Evolutionary conservation across 1,140 invertebrate species (phyloP).

Genomic region (Adoxophyes honmai): DNA sequence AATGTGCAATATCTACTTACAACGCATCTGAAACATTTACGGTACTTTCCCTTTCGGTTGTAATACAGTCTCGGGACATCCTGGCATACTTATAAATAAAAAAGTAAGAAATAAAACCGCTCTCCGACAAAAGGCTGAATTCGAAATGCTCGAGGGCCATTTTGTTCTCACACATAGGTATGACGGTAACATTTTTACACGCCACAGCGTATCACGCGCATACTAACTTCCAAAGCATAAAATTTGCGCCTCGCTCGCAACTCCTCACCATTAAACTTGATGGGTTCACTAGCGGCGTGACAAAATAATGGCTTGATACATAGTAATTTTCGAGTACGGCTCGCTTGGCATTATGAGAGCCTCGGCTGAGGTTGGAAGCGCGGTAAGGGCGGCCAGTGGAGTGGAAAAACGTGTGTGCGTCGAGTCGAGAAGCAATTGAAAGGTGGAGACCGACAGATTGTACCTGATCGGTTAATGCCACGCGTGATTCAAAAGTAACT

Average conservation of each 20-base stretch:
- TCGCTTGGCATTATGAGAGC: neutral
- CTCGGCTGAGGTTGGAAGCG: neutral
- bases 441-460: neutral
- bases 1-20: too few relatives aligned
- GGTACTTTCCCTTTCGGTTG: too few relatives aligned
- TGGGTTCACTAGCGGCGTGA: neutral
- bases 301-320: constrained; percentile 6
- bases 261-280: neutral
- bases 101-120: too few relatives aligned
- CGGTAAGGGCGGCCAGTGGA: neutral
- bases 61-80: too few relatives aligned
- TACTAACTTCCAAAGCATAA: constrained; percentile 1
- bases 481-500: too few relatives aligned
- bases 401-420: constrained; percentile 13
- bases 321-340: constrained; percentile 10
- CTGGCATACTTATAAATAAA: too few relatives aligned
- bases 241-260: neutral
- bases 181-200: too few relatives aligned
- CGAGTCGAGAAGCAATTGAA: constrained; percentile 12
- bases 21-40: too few relatives aligned
- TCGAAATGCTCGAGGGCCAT: too few relatives aligned
- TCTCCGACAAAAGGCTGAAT: too few relatives aligned
- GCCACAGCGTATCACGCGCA: neutral
- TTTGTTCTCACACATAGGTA: too few relatives aligned
- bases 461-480: too few relatives aligned